Conservation (phyloP, 2,888 invertebrate genomes). For the Microplitis deprimator region DNA sequence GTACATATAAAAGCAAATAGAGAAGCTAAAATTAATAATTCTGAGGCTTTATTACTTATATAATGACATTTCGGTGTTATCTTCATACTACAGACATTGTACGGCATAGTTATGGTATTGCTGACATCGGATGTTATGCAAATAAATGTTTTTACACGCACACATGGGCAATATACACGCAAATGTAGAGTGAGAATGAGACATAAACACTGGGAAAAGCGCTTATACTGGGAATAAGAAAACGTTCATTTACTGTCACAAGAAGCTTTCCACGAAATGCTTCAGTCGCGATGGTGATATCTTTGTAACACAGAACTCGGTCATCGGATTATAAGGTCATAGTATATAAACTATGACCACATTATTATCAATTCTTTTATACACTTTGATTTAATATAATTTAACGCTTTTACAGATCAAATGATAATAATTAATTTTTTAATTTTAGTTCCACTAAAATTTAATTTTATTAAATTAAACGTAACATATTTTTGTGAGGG, state of each 20-base stretch:
- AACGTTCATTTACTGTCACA: constrained; percentile 13
- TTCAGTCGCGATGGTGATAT: not conserved
- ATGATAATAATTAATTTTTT: too few species aligned
- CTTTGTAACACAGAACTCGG: constrained; percentile 2
- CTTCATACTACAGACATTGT: constrained; percentile 18
- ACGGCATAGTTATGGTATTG: not conserved
- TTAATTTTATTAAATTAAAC: too few species aligned
- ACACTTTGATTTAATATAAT: too few species aligned
- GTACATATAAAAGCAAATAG: not conserved
- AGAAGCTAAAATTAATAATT: not conserved
- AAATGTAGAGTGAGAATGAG: not conserved
- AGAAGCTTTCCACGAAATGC: constrained; percentile 1
- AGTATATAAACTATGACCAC: too few species aligned
- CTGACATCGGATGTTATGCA: constrained; percentile 26
- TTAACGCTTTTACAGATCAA: too few species aligned
- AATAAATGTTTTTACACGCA: constrained; percentile 33
- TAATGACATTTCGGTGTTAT: constrained; percentile 17
- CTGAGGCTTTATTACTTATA: not conserved
- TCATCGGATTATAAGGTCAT: not conserved
- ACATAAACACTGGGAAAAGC: not conserved
- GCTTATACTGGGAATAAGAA: not conserved
- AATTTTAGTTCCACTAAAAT: too few species aligned
- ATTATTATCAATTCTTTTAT: too few species aligned
- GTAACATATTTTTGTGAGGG: not conserved
- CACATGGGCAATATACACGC: not conserved